Evolutionary conservation across 2,113 vertebrate genomes (phyloP).

Genomic region (Callipepla californica): DNA sequence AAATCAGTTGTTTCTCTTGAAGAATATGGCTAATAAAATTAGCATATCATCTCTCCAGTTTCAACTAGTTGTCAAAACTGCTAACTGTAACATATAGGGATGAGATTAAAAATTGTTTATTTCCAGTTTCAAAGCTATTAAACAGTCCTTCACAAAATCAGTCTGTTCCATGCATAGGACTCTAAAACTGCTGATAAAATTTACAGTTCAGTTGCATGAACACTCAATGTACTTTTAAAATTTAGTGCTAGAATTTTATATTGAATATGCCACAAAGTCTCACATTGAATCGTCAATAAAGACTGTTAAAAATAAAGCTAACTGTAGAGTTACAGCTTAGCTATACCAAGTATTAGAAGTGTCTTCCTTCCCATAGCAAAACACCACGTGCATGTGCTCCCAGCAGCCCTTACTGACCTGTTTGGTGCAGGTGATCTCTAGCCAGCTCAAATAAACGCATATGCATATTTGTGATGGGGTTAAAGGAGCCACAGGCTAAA

Average conservation of each 20-base stretch:
- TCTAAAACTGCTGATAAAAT: background rate
- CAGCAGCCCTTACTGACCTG: constrained; percentile 79
- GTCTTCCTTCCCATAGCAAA: background rate
- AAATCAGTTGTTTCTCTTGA: background rate
- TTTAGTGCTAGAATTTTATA: background rate
- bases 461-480: constrained; percentile 94
- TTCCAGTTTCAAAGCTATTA: background rate
- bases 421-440: constrained; percentile 90
- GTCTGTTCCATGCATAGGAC: background rate
- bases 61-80: background rate
- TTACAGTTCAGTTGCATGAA: background rate
- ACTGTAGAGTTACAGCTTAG: background rate
- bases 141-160: background rate
- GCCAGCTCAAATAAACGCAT: constrained; percentile 93
- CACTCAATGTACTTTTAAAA: background rate
- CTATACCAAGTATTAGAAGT: background rate
- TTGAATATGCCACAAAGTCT: background rate
- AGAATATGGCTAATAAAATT: constrained; percentile 7
- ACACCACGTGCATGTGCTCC: background rate
- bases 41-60: background rate
- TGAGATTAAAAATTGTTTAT: background rate
- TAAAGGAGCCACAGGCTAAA: constrained; percentile 92
- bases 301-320: background rate
- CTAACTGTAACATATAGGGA: background rate
- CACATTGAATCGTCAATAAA: background rate